Base-by-base conservation (phyloP, 2,797 vertebrate species). In the Limnodromus scolopaceus region DNA sequence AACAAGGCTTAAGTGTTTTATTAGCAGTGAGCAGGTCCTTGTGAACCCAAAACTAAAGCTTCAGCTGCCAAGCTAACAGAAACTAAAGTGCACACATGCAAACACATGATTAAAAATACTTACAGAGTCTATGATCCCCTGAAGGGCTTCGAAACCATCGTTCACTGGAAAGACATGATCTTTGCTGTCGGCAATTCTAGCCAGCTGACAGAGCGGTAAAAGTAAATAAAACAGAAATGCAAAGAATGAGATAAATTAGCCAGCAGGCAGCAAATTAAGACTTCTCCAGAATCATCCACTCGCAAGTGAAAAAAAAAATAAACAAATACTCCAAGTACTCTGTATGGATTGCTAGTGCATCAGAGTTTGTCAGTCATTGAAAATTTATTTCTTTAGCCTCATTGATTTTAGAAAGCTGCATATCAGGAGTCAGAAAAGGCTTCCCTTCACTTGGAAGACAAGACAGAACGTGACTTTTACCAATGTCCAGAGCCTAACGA, bases 101-200 rank as follows among this genome's bases (percentile, higher is more conserved):
- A 49, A 46, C 20, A 36, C 13, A 8, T 3, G 10, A 68, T 41
- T 38, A 46, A 30, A 63, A 69, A 39, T 95, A 97, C 99, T 99
- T 96, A 99, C 99, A 10, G 99, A 99, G 97, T 99, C 99, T 17
- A 99, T 99, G 97, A 99, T 98, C 27, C 99, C 99, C 95, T 99
- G 99, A 90, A 99, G 98, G 66, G 99, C 99, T 94, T 99, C 99
- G 89, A 99, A 99, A 30, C 99, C 99, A 9, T 99, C 99, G 20
- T 99, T 99, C 34, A 99, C 99, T 5, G 99, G 99, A 96, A 99
- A 99, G 88, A 99, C 99, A 0, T 99, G 99, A 68, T 99, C 99
- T 94, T 98, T 99, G 93, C 99, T 99, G 97, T 99, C 99, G 11
- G 99, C 99, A 30, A 99, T 99, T 63, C 99, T 98, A 60, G 99